phyloP scores from a whole-genome alignment of 2,797 vertebrate genomes.

The Denticeps clupeoides region DNA sequence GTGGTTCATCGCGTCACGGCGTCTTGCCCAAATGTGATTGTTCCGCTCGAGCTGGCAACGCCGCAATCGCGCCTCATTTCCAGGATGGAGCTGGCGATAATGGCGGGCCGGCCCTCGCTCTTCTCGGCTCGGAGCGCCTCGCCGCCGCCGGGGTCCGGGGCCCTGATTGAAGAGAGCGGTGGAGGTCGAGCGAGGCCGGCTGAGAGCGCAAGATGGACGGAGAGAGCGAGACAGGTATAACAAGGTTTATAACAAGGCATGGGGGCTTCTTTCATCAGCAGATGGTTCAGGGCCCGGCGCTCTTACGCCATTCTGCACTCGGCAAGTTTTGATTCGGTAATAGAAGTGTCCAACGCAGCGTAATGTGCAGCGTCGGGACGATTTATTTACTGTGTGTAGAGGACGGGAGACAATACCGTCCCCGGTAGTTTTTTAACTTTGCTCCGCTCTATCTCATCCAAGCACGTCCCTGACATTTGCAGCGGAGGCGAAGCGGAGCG shows the following conservation, averaged over 20 bases:
- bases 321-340: not conserved
- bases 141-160: too few relatives aligned
- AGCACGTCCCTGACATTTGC: conserved; percentile 53
- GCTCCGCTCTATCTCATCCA: conserved; percentile 22
- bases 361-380: conserved; percentile 1
- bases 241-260: conserved; percentile 17
- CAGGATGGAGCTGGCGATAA: conserved; percentile 43
- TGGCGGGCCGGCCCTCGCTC: conserved; percentile 31
- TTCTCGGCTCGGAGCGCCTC: not conserved
- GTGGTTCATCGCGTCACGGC: conserved; percentile 37
- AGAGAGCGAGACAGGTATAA: conserved; percentile 19
- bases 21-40: conserved; percentile 54
- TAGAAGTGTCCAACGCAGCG: conserved; percentile 28
- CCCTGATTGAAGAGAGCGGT: conserved; percentile 42
- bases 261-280: too few relatives aligned
- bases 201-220: conserved; percentile 9
- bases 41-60: conserved; percentile 53
- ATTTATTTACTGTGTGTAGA: conserved; percentile 26
- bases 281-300: too few relatives aligned
- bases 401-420: conserved; percentile 24
- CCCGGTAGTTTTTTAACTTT: conserved; percentile 38
- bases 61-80: conserved; percentile 57
- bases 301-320: not conserved
- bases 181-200: conserved; percentile 15
- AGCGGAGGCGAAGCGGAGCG: conserved; percentile 32